Conservation (phyloP, 1,140 invertebrate genomes). For the Lordiphosa collinella region DNA sequence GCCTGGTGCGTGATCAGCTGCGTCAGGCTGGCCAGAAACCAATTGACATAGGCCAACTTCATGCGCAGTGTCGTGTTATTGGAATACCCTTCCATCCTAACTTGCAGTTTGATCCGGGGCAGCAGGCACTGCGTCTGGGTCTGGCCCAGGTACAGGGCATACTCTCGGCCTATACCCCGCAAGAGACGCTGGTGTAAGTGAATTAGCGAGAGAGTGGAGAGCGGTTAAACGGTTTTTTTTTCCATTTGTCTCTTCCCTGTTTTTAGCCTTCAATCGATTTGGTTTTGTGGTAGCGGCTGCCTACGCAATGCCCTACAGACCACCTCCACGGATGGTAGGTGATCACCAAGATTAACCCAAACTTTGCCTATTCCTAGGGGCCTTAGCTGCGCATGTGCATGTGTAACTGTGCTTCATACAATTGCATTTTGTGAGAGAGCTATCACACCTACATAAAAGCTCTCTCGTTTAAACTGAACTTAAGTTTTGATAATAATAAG, state of each 20-base stretch:
- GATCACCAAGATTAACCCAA: no score
- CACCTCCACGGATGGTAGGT: conserved; percentile 59
- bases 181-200: conserved; percentile 58
- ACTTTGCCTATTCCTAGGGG: no score
- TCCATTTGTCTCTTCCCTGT: not conserved
- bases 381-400: no score
- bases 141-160: conserved; percentile 52
- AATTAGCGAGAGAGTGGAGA: no score
- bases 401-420: no score
- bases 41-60: conserved; percentile 65
- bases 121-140: conserved; percentile 34
- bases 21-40: conserved; percentile 28
- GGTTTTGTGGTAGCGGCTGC: conserved; percentile 67
- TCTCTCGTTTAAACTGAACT: no score
- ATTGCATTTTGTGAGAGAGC: no score
- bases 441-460: no score
- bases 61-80: conserved; percentile 57
- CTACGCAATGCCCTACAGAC: conserved; percentile 67
- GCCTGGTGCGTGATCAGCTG: conserved; percentile 41
- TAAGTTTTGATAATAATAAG: no score
- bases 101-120: conserved; percentile 40
- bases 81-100: conserved; percentile 47
- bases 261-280: conserved; percentile 66
- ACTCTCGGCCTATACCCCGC: conserved; percentile 55
- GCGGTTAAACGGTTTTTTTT: not conserved